These are phyloP conservation scores for Vipera ursinii DNA, from an alignment of 2,797 vertebrate genomes.

Conservation along the genomic window DNA sequence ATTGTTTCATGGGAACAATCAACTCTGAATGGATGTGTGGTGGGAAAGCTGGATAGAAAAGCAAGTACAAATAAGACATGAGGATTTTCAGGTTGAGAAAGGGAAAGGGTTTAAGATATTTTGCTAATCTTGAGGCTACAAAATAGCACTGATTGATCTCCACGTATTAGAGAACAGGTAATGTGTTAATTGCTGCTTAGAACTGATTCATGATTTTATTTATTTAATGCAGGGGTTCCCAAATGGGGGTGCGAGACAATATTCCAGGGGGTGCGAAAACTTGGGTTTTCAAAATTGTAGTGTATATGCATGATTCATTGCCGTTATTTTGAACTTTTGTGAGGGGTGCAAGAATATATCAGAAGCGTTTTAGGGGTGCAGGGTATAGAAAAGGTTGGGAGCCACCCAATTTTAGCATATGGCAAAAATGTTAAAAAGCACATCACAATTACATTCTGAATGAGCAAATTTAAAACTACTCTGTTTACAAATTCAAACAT, in stretches of 20 bases:
- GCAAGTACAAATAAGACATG: neutral
- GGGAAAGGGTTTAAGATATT: neutral
- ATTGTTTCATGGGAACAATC: neutral
- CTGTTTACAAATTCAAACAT: neutral
- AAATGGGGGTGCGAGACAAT: too few species aligned
- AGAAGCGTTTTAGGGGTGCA: too few species aligned
- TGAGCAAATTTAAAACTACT: neutral
- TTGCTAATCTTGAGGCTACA: slow-evolving; percentile 13
- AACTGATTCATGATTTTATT: neutral
- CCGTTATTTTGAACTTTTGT: too few species aligned
- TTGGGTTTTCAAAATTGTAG: too few species aligned
- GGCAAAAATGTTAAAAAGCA: neutral
- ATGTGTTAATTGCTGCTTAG: neutral
- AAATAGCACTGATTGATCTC: slow-evolving; percentile 24
- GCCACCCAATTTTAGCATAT: neutral
- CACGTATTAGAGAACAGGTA: slow-evolving; percentile 1
- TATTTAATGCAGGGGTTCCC: neutral
- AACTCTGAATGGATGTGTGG: neutral
- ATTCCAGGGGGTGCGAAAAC: too few species aligned
- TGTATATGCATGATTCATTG: too few species aligned
- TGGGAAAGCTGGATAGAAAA: neutral
- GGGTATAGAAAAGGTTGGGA: too few species aligned
- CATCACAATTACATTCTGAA: neutral
- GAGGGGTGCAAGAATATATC: too few species aligned
- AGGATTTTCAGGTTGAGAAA: slow-evolving; percentile 12